A percentile compares a stretch with the other conserved stretches of the same genome.
Evolutionary conservation across 2,113 vertebrate genomes (phyloP).

Genomic region (Chionodraco myersi): DNA sequence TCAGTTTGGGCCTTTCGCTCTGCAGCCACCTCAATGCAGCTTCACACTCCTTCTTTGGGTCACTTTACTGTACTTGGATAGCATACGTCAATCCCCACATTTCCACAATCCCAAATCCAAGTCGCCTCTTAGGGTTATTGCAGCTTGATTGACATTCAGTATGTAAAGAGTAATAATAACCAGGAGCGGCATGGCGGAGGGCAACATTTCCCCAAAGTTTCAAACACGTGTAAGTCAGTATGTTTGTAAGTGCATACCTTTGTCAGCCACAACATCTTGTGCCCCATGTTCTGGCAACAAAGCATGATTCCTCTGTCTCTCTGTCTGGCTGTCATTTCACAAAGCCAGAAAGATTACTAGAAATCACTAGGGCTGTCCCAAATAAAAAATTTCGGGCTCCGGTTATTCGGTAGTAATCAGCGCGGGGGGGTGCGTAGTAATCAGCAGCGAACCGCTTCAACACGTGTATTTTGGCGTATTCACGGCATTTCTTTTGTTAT

Average conservation of each 20-base stretch:
- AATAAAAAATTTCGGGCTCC: too few species aligned
- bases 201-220: slow-evolving; percentile 18
- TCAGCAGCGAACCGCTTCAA: too few species aligned
- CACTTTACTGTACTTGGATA: slow-evolving; percentile 59
- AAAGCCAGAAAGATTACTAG: slow-evolving; percentile 63
- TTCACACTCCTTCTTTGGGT: slow-evolving; percentile 62
- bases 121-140: slow-evolving; percentile 49
- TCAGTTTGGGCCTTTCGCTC: slow-evolving; percentile 57
- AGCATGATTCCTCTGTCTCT: slow-evolving; percentile 46
- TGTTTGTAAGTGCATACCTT: slow-evolving; percentile 50
- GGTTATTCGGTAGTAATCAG: too few species aligned
- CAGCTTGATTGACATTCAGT: slow-evolving; percentile 62
- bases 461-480: too few species aligned
- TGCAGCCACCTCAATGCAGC: slow-evolving; percentile 55
- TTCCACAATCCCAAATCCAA: slow-evolving; percentile 61
- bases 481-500: too few species aligned
- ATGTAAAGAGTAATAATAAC: slow-evolving; percentile 51
- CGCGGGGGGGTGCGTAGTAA: too few species aligned
- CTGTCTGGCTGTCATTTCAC: slow-evolving; percentile 70
- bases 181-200: slow-evolving; percentile 26
- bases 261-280: slow-evolving; percentile 68
- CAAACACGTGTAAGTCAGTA: neutral
- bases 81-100: slow-evolving; percentile 54
- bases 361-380: slow-evolving; percentile 49
- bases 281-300: slow-evolving; percentile 71